Evolutionary conservation across 2,888 invertebrate genomes (phyloP).

Genomic region (Eudemis profundana): DNA sequence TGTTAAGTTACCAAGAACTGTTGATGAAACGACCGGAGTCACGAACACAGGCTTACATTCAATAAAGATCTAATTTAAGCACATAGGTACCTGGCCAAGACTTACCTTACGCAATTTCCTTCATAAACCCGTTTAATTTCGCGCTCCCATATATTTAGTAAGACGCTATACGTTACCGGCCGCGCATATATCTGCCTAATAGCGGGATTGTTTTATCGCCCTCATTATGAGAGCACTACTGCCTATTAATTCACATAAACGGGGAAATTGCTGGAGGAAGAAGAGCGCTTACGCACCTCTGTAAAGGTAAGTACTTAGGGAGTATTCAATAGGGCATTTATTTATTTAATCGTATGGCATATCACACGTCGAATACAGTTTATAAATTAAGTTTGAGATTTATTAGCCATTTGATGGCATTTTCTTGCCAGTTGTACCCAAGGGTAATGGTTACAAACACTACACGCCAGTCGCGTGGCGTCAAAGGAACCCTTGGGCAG

Average conservation of each 20-base stretch:
- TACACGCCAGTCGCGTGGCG: too few species aligned
- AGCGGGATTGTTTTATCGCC: conserved; percentile 76
- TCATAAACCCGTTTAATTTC: conserved; percentile 60
- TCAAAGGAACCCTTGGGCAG: too few species aligned
- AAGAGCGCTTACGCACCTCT: neutral
- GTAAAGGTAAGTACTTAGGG: neutral
- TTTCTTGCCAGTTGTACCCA: too few species aligned
- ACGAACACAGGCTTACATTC: too few species aligned
- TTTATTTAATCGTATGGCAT: too few species aligned
- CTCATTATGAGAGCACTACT: conserved; percentile 74
- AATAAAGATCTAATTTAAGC: conserved; percentile 12
- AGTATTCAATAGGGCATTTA: too few species aligned
- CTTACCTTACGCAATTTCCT: conserved; percentile 15
- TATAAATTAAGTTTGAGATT: too few species aligned
- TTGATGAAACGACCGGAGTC: too few species aligned
- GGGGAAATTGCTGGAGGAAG: conserved; percentile 10
- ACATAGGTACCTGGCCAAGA: neutral
- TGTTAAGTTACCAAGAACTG: too few species aligned
- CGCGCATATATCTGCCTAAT: conserved; percentile 54
- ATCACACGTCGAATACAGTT: too few species aligned
- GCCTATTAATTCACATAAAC: conserved; percentile 63
- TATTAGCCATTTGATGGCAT: too few species aligned
- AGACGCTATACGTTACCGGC: conserved; percentile 67
- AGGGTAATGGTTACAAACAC: too few species aligned
- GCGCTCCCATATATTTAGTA: conserved; percentile 66